phyloP scores from a whole-genome alignment of 2,888 invertebrate genomes.

The Drosophila anceps region DNA sequence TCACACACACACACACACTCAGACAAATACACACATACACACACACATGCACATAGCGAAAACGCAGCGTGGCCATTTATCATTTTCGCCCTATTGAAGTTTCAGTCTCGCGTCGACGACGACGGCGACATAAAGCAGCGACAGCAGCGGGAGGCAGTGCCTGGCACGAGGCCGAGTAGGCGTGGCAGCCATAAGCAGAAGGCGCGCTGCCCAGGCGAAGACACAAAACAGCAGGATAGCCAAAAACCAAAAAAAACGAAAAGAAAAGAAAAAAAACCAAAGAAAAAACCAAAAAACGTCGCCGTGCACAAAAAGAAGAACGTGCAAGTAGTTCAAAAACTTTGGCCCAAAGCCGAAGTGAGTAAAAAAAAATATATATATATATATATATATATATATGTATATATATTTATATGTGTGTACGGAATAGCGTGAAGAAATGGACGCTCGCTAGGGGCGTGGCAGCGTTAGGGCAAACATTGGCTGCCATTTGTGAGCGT shows the following conservation, averaged over 20 bases:
- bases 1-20: conserved; percentile 12
- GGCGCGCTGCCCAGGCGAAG: conserved; percentile 57
- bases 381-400: conserved; percentile 2
- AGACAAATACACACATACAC: not conserved
- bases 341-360: conserved; percentile 74
- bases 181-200: conserved; percentile 61
- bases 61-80: conserved; percentile 76
- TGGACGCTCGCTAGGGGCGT: conserved; percentile 57
- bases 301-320: conserved; percentile 64
- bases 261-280: conserved; percentile 4
- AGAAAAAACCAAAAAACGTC: conserved; percentile 49
- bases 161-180: conserved; percentile 24
- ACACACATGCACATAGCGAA: conserved; percentile 36
- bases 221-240: conserved; percentile 79
- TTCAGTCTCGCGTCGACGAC: conserved; percentile 69
- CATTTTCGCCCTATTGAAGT: conserved; percentile 81
- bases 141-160: conserved; percentile 58
- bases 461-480: conserved; percentile 61
- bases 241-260: conserved; percentile 43
- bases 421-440: conserved; percentile 25
- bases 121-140: conserved; percentile 73
- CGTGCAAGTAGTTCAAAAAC: conserved; percentile 80
- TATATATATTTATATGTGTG: not conserved
- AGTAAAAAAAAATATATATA: conserved; percentile 25
- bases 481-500: conserved; percentile 80